Evolutionary conservation across 1,140 invertebrate genomes (phyloP).

Genomic region (Leptoteleia sp.): DNA sequence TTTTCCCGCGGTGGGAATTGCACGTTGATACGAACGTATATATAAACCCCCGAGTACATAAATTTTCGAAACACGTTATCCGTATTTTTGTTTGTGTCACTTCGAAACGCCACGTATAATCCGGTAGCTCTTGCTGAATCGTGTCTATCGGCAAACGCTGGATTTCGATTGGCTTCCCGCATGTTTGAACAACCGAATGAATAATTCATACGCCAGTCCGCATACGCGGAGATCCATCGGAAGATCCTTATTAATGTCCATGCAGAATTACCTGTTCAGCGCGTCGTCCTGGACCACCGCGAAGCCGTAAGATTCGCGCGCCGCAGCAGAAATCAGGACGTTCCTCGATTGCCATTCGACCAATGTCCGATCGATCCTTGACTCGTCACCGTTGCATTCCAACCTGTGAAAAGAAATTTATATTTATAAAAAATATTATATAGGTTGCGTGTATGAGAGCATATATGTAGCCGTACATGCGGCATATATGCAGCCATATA

Average conservation of each 20-base stretch:
- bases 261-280: constrained; percentile 61
- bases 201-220: constrained; percentile 62
- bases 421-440: too few species aligned
- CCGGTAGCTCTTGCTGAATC: constrained; percentile 64
- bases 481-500: too few species aligned
- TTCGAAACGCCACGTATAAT: constrained; percentile 47
- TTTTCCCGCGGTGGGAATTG: constrained; percentile 29
- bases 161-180: constrained; percentile 63
- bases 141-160: constrained; percentile 61
- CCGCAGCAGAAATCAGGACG: constrained; percentile 48
- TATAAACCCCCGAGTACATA: constrained; percentile 53
- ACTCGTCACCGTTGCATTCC: constrained; percentile 36
- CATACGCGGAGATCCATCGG: constrained; percentile 56
- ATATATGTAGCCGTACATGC: too few species aligned
- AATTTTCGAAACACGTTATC: constrained; percentile 67
- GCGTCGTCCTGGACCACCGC: constrained; percentile 60
- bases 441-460: too few species aligned
- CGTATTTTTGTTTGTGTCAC: constrained; percentile 57
- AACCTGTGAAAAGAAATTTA: too few species aligned
- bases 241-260: constrained; percentile 68
- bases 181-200: constrained; percentile 64
- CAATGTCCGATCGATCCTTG: constrained; percentile 48
- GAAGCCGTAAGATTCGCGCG: constrained; percentile 57
- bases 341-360: constrained; percentile 51
- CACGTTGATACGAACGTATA: constrained; percentile 43